Evolutionary conservation across 2,888 invertebrate genomes (phyloP), one percentile per base, ranked within the genome.

Genomic region (Acanthosepion esculentum): DNA sequence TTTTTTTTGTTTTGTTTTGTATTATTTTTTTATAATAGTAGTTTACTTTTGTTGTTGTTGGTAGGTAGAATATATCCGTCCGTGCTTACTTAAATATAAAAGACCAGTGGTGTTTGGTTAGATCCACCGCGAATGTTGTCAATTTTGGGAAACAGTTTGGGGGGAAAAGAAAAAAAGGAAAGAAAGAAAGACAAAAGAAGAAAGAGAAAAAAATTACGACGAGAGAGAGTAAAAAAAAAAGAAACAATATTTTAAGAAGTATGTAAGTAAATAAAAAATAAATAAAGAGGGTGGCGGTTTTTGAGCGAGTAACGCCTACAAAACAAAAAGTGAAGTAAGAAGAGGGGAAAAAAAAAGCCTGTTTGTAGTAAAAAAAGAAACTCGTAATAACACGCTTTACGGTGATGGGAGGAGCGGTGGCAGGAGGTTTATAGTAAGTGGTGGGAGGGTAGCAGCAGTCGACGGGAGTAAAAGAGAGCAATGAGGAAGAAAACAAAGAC

Each of bases 41-140:
- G 78, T 78, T 78, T 78, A 78, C 78, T 78, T 78, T 78, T 78
- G 78, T 78, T 78, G 78, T 78, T 78, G 78, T 78, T 78, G 78
- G 78, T 78, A 78, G 78, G 78, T 78, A 78, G 78, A 78, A 78
- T n/a, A 78, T 78, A 78, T 78, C 78, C 78, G 78, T 78, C 78
- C 78, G 78, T 78, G 78, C 78, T 78, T 78, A 78, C n/a, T n/a
- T 33, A 33, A 78, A 78, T 78, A 78, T 33, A 78, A 78, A 78
- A 78, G 78, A 78, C 78, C 78, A 78, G 78, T 78, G 78, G 78
- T 78, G 78, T 78, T n/a, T n/a, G 15, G 78, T 78, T 78, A 78
- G n/a, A 78, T 78, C 78, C 78, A 78, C 78, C 78, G 78, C 78
- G n/a, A 78, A 78, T 78, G 78, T 78, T 78, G 78, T 78, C 78